Evolutionary conservation across 2,888 invertebrate genomes (phyloP).

Genomic region (Ariolimax columbianus): DNA sequence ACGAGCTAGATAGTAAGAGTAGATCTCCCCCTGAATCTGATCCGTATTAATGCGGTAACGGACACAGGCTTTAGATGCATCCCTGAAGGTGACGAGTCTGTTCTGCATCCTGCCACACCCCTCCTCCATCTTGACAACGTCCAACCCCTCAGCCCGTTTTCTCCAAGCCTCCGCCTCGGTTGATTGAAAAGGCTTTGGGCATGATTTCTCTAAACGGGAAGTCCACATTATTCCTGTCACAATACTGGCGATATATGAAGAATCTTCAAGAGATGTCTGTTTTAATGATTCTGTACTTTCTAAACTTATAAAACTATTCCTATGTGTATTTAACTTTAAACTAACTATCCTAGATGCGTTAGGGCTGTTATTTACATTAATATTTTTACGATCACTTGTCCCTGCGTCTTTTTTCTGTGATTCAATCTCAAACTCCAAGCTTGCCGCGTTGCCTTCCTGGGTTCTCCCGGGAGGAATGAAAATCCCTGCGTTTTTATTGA

Average conservation of each 20-base stretch:
- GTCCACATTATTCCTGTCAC: slow-evolving; percentile 62
- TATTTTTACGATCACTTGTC: background rate
- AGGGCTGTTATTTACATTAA: background rate
- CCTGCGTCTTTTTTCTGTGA: background rate
- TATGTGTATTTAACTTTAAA: background rate
- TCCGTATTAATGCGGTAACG: slow-evolving; percentile 92
- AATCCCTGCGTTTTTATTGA: background rate
- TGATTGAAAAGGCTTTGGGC: slow-evolving; percentile 61
- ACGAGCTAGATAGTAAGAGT: slow-evolving; percentile 89
- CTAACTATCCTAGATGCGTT: background rate
- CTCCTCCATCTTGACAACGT: slow-evolving; percentile 85
- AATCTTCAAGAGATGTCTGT: slow-evolving; percentile 11
- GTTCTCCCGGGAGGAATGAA: no score
- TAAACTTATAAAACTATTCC: background rate
- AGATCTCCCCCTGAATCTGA: slow-evolving; percentile 93
- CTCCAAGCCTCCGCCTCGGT: slow-evolving; percentile 83
- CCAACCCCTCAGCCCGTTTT: slow-evolving; percentile 80
- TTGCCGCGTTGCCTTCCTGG: background rate
- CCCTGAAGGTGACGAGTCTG: slow-evolving; percentile 87
- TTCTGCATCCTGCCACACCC: slow-evolving; percentile 95
- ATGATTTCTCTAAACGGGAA: slow-evolving; percentile 57
- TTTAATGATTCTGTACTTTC: background rate
- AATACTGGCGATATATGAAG: slow-evolving; percentile 30
- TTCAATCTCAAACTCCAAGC: background rate
- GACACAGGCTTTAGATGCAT: slow-evolving; percentile 88